Evolutionary conservation across 1,140 invertebrate genomes (phyloP).

Genomic region (Drosophila biarmipes): DNA sequence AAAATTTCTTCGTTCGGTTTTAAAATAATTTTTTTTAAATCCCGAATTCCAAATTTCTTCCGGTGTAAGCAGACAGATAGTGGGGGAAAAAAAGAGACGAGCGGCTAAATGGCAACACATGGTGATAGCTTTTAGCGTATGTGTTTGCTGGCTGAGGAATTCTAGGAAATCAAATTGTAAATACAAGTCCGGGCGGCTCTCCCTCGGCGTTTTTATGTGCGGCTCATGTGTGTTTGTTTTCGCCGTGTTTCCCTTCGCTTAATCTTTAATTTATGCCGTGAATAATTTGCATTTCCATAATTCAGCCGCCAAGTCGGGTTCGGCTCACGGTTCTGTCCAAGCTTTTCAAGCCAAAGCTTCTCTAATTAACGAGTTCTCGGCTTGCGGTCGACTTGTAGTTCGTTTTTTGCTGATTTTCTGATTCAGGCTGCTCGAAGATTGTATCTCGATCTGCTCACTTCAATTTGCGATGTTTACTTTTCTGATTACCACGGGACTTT

Average conservation of each 20-base stretch:
- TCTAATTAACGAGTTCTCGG: constrained; percentile 62
- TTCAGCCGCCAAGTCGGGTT: constrained; percentile 29
- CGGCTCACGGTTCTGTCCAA: constrained; percentile 45
- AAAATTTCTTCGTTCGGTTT: too few relatives aligned
- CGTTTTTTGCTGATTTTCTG: constrained; percentile 20
- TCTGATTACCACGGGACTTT: constrained; percentile 44
- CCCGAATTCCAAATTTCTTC: neutral
- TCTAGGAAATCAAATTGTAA: constrained; percentile 71
- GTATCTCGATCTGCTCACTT: constrained; percentile 46
- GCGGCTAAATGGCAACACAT: constrained; percentile 27
- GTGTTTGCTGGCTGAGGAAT: constrained; percentile 42
- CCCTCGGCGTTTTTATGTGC: constrained; percentile 23
- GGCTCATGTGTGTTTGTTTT: constrained; percentile 30
- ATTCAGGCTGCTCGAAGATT: constrained; percentile 36
- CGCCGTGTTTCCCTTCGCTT: constrained; percentile 45
- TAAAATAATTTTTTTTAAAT: neutral
- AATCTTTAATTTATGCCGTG: constrained; percentile 71
- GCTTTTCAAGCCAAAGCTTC: constrained; percentile 45
- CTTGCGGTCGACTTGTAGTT: constrained; percentile 24
- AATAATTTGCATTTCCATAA: constrained; percentile 50
- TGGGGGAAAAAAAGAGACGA: constrained; percentile 24
- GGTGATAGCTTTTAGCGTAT: constrained; percentile 32
- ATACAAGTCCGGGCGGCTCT: constrained; percentile 49
- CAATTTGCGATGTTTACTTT: constrained; percentile 54
- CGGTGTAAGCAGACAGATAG: constrained; percentile 19